phyloP scores from a whole-genome alignment of 2,888 invertebrate genomes.

The Brachyptera putata region DNA sequence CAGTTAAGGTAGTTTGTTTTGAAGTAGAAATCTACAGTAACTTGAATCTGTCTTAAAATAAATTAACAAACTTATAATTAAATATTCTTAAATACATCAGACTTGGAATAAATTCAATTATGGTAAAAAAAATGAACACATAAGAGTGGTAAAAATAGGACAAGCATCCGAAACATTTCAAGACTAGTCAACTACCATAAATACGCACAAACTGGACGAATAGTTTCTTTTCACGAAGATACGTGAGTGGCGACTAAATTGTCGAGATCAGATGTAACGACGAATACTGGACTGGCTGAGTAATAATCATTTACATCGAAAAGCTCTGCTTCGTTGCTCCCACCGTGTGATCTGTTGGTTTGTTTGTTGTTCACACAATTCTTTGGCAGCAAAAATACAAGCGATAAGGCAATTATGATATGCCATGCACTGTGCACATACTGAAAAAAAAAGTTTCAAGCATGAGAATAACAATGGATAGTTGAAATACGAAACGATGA shows the following conservation, averaged over 20 bases:
- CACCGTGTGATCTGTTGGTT: conserved; percentile 10
- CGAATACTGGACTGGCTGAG: conserved; percentile 38
- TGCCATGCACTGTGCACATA: conserved; percentile 60
- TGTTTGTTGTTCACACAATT: conserved; percentile 19
- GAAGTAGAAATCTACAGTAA: too few species aligned
- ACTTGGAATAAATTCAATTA: too few species aligned
- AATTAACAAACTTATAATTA: too few species aligned
- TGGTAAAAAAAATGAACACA: too few species aligned
- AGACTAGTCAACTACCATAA: too few species aligned
- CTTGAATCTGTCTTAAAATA: too few species aligned
- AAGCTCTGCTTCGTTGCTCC: conserved; percentile 37
- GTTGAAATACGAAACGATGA: neutral
- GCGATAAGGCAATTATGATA: conserved; percentile 52
- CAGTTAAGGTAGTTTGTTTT: too few species aligned
- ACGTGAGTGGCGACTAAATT: conserved; percentile 32
- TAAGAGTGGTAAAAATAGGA: too few species aligned
- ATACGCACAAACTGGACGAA: too few species aligned
- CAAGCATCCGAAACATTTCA: too few species aligned
- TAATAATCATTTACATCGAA: conserved; percentile 38
- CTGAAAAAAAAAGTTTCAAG: conserved; percentile 43
- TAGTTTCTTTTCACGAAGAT: conserved; percentile 22
- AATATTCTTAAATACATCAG: too few species aligned
- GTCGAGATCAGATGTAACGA: conserved; percentile 39
- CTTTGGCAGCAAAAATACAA: conserved; percentile 53
- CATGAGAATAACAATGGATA: neutral